These are phyloP conservation scores for Brotula barbata DNA, from an alignment of 2,797 vertebrate genomes.

Conservation along the genomic window DNA sequence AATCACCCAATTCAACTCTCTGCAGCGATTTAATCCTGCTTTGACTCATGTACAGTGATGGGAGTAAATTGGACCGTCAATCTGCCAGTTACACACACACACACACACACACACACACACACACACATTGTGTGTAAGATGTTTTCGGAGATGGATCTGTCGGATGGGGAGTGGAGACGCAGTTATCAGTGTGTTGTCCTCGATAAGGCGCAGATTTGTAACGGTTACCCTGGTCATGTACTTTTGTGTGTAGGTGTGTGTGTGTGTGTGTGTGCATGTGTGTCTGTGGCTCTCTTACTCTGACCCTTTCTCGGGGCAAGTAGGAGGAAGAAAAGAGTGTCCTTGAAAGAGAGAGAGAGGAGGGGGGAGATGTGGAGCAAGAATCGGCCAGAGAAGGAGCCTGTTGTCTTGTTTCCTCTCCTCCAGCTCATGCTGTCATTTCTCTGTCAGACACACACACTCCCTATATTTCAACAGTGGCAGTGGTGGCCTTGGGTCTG, in stretches of 20 bases:
- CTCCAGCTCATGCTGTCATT: conserved; percentile 45
- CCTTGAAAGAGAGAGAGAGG: conserved; percentile 75
- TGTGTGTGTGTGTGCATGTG: conserved; percentile 28
- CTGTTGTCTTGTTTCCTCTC: conserved; percentile 68
- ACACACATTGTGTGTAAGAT: conserved; percentile 45
- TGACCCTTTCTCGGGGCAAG: conserved; percentile 66
- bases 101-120: conserved; percentile 45
- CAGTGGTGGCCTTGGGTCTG: conserved; percentile 60
- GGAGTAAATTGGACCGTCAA: conserved; percentile 51
- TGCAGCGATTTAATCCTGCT: conserved; percentile 7
- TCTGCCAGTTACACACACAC: conserved; percentile 49
- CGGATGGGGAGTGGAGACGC: conserved; percentile 78
- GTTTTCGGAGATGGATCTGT: conserved; percentile 77
- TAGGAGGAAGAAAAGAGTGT: conserved; percentile 76
- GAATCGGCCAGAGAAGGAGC: conserved; percentile 57
- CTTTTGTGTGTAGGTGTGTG: conserved; percentile 38
- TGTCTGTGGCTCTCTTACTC: conserved; percentile 32
- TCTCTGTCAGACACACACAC: conserved; percentile 61
- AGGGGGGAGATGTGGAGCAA: conserved; percentile 60
- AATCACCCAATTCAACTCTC: not conserved
- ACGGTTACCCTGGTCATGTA: conserved; percentile 54
- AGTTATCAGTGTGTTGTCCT: conserved; percentile 77
- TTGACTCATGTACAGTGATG: conserved; percentile 27
- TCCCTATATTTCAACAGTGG: conserved; percentile 68
- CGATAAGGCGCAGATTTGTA: conserved; percentile 79